phyloP scores from a whole-genome alignment of 2,113 vertebrate genomes.

The Cephalophus harveyi region DNA sequence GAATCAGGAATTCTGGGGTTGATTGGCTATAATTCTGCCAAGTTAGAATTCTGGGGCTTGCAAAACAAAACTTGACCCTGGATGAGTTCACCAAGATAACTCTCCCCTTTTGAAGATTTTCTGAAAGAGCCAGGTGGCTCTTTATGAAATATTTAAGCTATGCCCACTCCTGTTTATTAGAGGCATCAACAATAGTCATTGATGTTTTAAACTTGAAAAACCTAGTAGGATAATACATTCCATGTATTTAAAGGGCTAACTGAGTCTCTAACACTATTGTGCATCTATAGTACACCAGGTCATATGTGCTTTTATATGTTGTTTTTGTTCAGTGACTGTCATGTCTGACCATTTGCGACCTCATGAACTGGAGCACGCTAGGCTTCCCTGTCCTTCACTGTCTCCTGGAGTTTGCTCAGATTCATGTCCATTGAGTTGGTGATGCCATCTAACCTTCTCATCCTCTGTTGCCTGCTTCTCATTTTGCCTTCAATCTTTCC shows the following conservation, averaged over 20 bases:
- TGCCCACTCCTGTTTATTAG: neutral
- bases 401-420: neutral
- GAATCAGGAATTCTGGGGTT: neutral
- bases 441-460: neutral
- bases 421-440: neutral
- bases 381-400: neutral
- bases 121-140: neutral
- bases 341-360: neutral
- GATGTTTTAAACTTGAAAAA: neutral
- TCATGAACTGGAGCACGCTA: neutral
- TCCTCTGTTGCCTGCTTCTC: neutral
- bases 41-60: neutral
- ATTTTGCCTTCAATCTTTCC: neutral
- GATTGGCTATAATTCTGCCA: neutral
- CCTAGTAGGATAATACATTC: neutral
- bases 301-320: neutral
- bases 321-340: neutral
- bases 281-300: neutral
- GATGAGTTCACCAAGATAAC: neutral
- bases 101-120: neutral
- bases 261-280: neutral
- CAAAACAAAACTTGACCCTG: neutral
- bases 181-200: neutral
- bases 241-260: neutral
- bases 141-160: neutral